Evolutionary conservation across 2,797 vertebrate species (phyloP).

Genomic region (Serranus cabrilla): DNA sequence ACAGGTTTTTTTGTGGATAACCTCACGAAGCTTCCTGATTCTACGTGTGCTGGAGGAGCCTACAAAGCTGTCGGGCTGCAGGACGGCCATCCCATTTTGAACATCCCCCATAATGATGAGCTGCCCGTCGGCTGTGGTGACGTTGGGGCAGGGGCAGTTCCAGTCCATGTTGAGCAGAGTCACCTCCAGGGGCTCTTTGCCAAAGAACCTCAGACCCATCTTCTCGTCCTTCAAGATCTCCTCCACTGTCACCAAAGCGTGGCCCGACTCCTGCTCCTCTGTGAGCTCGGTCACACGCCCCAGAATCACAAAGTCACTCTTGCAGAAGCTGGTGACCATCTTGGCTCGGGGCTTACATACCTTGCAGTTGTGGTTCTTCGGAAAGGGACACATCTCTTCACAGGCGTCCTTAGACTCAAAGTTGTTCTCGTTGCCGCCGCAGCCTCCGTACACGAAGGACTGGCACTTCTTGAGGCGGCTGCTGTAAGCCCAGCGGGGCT

Average conservation of each 20-base stretch:
- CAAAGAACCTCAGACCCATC: slow-evolving; percentile 97
- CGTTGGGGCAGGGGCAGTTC: slow-evolving; percentile 96
- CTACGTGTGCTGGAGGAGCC: slow-evolving; percentile 90
- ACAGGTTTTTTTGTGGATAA: slow-evolving; percentile 94
- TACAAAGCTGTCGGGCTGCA: slow-evolving; percentile 96
- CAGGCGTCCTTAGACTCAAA: slow-evolving; percentile 95
- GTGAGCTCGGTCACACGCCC: slow-evolving; percentile 93
- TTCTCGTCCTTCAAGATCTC: slow-evolving; percentile 99
- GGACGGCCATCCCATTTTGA: slow-evolving; percentile 95
- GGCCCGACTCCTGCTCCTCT: slow-evolving; percentile 94
- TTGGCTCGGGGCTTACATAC: slow-evolving; percentile 93
- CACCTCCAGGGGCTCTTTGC: slow-evolving; percentile 94
- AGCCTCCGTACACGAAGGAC: slow-evolving; percentile 95
- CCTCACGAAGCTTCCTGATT: slow-evolving; percentile 89
- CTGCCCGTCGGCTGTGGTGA: slow-evolving; percentile 89
- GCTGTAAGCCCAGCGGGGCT: slow-evolving; percentile 96
- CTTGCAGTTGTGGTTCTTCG: slow-evolving; percentile 92
- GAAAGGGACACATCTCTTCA: slow-evolving; percentile 95
- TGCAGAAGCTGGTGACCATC: slow-evolving; percentile 97
- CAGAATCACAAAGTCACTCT: slow-evolving; percentile 95
- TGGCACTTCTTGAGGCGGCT: slow-evolving; percentile 92
- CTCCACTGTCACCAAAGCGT: slow-evolving; percentile 93
- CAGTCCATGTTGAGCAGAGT: slow-evolving; percentile 96
- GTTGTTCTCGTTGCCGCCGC: slow-evolving; percentile 96
- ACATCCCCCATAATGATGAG: slow-evolving; percentile 98